Conservation (phyloP, 2,113 vertebrate species). For the Hippopotamus amphibius region DNA sequence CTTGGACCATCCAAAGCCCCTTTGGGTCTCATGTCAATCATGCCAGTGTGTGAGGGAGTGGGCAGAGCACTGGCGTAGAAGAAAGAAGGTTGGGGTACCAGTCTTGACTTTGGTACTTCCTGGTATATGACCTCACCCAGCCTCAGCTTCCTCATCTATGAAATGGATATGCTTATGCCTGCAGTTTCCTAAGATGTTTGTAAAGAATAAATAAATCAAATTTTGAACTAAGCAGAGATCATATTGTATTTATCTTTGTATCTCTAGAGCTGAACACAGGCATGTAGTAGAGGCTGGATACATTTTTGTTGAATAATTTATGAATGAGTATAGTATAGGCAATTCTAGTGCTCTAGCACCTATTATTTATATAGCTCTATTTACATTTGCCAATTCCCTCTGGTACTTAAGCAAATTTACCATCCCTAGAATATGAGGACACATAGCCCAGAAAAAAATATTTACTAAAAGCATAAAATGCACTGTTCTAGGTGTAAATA, state of each 20-base stretch:
- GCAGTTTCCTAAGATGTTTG: background rate
- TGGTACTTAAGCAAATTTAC: conserved; percentile 58
- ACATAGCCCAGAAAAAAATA: conserved; percentile 47
- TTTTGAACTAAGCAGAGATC: background rate
- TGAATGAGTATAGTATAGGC: conserved; percentile 1
- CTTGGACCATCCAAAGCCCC: background rate
- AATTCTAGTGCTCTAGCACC: conserved; percentile 7
- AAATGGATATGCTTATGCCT: background rate
- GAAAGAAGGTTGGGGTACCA: background rate
- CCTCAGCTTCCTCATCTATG: background rate
- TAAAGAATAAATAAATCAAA: conserved; percentile 26
- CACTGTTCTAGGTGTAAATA: conserved; percentile 63
- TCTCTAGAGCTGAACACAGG: background rate
- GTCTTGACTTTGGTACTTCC: conserved; percentile 1
- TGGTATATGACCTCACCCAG: background rate
- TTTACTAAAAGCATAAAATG: conserved; percentile 63
- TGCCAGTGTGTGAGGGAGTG: background rate
- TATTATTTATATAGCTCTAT: conserved; percentile 50
- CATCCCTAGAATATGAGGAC: conserved; percentile 58
- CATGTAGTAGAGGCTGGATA: background rate
- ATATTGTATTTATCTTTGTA: conserved; percentile 17
- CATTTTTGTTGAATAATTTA: conserved; percentile 46
- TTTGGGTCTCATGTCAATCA: background rate
- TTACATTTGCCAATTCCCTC: conserved; percentile 28
- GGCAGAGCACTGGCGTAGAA: background rate